A percentile compares a stretch with the other conserved stretches of the same genome.
phyloP scores from a whole-genome alignment of 1,140 invertebrate species.

The Thaumetopoea pityocampa region DNA sequence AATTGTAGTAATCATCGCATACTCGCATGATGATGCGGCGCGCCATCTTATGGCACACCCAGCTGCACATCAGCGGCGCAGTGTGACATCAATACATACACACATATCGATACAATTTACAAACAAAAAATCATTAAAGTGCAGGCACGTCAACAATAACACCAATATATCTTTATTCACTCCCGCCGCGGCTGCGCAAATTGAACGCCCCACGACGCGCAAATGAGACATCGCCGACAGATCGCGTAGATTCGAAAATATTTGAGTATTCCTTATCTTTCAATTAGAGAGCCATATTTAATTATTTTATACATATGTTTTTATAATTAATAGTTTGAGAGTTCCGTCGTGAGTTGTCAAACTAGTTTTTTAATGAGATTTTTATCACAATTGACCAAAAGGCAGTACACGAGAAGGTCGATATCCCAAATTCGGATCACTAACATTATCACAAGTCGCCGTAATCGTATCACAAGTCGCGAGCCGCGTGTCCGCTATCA shows the following conservation, averaged over 20 bases:
- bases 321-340: constrained; percentile 19
- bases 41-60: constrained; percentile 62
- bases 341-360: constrained; percentile 15
- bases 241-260: constrained; percentile 12
- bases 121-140: constrained; percentile 44
- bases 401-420: constrained; percentile 15
- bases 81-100: constrained; percentile 53
- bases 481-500: constrained; percentile 19
- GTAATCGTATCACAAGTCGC: constrained; percentile 10
- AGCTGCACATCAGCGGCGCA: constrained; percentile 66
- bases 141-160: constrained; percentile 45
- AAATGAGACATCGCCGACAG: constrained; percentile 3
- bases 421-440: constrained; percentile 8
- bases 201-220: constrained; percentile 1
- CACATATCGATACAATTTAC: constrained; percentile 68
- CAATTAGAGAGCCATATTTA: constrained; percentile 42
- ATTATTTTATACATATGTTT: constrained; percentile 1
- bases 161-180: constrained; percentile 2
- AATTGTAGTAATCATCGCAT: constrained; percentile 71
- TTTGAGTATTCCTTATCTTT: constrained; percentile 47
- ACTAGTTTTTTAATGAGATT: constrained; percentile 25
- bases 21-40: constrained; percentile 45
- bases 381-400: constrained; percentile 32
- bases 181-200: constrained; percentile 3
- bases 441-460: constrained; percentile 14